A percentile compares a stretch with the other conserved stretches of the same genome.
Evolutionary conservation across 2,797 vertebrate species (phyloP).

Genomic region (Lacerta bilineata): DNA sequence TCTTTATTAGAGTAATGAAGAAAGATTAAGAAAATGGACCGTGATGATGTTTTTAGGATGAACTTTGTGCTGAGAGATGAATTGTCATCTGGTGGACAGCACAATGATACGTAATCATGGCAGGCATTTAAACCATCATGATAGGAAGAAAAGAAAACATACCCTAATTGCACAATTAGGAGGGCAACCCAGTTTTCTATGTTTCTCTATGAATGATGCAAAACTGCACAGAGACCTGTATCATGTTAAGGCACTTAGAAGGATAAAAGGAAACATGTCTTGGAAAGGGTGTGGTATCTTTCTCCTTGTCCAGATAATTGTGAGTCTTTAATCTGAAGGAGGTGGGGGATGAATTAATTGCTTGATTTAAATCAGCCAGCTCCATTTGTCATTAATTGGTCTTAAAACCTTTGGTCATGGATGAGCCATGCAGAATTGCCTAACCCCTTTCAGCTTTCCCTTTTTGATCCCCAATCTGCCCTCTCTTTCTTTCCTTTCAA

Average conservation of each 20-base stretch:
- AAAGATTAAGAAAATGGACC: slow-evolving; percentile 18
- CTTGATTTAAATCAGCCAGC: slow-evolving; percentile 61
- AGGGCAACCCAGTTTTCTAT: background rate
- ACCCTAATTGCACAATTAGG: slow-evolving; percentile 4
- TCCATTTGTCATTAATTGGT: slow-evolving; percentile 61
- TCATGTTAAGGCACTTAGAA: slow-evolving; percentile 57
- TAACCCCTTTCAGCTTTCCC: slow-evolving; percentile 40
- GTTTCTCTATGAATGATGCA: slow-evolving; percentile 46
- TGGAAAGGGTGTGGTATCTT: slow-evolving; percentile 41
- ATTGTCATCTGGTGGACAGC: slow-evolving; percentile 41
- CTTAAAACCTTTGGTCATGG: slow-evolving; percentile 41
- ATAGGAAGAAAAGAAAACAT: slow-evolving; percentile 65
- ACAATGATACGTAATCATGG: slow-evolving; percentile 59
- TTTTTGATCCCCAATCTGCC: slow-evolving; percentile 27
- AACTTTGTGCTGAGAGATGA: slow-evolving; percentile 54
- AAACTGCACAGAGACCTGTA: slow-evolving; percentile 57
- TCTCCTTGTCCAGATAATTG: slow-evolving; percentile 45
- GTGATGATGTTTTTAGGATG: slow-evolving; percentile 46
- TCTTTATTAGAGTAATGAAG: background rate
- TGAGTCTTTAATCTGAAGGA: slow-evolving; percentile 60
- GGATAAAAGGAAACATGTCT: slow-evolving; percentile 51
- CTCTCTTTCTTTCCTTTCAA: slow-evolving; percentile 3
- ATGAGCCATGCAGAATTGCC: slow-evolving; percentile 55
- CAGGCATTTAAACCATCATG: slow-evolving; percentile 54
- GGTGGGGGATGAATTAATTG: slow-evolving; percentile 58